Conservation (phyloP, 2,113 vertebrate genomes). For the Nannospalax galili region DNA sequence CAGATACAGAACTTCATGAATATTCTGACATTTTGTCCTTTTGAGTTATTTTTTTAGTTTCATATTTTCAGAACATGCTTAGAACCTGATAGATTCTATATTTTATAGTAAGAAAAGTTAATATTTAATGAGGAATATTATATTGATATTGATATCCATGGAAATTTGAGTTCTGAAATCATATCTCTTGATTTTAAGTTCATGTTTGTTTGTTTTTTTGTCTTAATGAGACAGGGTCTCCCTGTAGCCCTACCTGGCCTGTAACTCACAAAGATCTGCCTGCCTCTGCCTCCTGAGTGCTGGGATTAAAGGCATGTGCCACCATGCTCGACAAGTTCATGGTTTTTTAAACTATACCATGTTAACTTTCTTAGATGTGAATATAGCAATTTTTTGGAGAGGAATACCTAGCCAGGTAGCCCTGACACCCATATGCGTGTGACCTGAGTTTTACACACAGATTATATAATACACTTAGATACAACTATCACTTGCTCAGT, state of each 20-base stretch:
- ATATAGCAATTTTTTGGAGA: conserved; percentile 14
- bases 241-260: too few species aligned
- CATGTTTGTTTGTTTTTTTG: neutral
- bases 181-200: conserved; percentile 14
- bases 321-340: too few species aligned
- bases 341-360: neutral
- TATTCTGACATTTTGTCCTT: conserved; percentile 40
- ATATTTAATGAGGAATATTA: conserved; percentile 59
- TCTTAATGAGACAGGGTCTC: too few species aligned
- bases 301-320: too few species aligned
- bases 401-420: neutral
- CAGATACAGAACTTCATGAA: neutral
- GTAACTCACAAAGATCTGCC: too few species aligned
- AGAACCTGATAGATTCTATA: neutral
- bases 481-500: neutral
- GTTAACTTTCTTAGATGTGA: conserved; percentile 17
- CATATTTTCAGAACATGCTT: conserved; percentile 26
- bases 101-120: conserved; percentile 57
- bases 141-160: neutral
- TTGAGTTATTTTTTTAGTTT: conserved; percentile 48
- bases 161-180: conserved; percentile 62
- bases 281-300: too few species aligned
- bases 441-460: conserved; percentile 15
- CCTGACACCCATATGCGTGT: neutral
- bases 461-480: neutral